A percentile compares a stretch with the other conserved stretches of the same genome.
Conservation (phyloP, 53 echinoderm and acorn worm species). For the Holothuria leucospilota region DNA sequence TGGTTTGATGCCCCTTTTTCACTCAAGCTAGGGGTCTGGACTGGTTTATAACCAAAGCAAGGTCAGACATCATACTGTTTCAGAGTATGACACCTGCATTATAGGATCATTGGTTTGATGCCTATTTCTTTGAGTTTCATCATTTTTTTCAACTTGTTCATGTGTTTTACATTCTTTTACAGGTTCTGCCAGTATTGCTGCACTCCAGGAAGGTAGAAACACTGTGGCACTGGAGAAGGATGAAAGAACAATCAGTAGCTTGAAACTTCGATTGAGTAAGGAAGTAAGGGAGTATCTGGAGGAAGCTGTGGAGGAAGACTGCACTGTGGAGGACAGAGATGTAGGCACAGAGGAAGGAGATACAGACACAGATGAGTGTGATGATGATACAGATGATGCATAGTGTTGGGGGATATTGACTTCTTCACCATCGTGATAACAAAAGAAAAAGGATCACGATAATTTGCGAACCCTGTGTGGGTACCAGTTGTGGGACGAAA, state of each 20-base stretch:
- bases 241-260: neutral
- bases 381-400: neutral
- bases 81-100: too few species aligned
- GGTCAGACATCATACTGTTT: too few species aligned
- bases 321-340: neutral
- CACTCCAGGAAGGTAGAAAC: neutral
- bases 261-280: neutral
- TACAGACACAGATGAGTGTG: neutral
- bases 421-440: too few species aligned
- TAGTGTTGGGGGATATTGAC: too few species aligned
- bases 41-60: too few species aligned
- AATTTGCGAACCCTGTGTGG: too few species aligned
- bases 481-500: too few species aligned
- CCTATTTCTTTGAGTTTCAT: neutral
- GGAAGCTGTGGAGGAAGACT: neutral
- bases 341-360: neutral
- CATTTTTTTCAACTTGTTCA: neutral
- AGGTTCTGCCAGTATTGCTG: neutral
- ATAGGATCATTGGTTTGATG: neutral
- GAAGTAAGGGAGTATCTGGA: neutral
- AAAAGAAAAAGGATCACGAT: too few species aligned
- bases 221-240: slow-evolving; percentile 3
- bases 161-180: neutral
- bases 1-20: neutral
- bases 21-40: too few species aligned